Conservation (phyloP, 2,797 vertebrate species). For the Sebastiscus tertius region DNA sequence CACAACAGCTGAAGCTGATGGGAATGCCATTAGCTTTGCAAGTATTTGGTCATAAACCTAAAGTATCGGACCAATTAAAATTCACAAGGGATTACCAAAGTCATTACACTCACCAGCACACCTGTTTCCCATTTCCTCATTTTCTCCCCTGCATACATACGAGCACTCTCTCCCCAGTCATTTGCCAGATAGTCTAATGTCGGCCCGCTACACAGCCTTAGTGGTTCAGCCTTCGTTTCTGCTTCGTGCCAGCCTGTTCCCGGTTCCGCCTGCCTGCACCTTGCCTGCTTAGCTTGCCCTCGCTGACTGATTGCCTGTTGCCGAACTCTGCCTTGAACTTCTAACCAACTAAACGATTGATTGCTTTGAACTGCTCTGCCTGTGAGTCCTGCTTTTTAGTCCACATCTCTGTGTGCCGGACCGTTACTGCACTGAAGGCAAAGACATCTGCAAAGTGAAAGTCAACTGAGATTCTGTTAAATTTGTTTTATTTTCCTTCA, state of each 20-base stretch:
- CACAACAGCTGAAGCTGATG: neutral
- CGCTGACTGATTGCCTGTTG: slow-evolving; percentile 20
- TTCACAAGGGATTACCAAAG: neutral
- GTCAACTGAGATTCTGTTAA: neutral
- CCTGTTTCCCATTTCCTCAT: neutral
- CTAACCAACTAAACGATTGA: neutral
- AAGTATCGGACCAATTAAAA: neutral
- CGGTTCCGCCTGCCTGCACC: neutral
- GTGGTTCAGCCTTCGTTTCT: neutral
- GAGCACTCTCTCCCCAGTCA: neutral
- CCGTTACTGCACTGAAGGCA: neutral
- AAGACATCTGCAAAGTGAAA: neutral
- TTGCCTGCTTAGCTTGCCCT: neutral
- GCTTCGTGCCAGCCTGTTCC: neutral
- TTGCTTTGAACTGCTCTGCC: slow-evolving; percentile 10
- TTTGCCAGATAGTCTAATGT: neutral
- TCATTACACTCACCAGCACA: neutral
- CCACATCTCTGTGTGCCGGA: neutral
- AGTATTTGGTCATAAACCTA: neutral
- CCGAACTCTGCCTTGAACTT: slow-evolving; percentile 16
- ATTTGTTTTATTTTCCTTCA: neutral
- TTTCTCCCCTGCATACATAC: neutral
- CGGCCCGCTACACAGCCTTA: neutral
- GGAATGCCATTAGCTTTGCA: neutral
- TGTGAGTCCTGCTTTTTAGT: neutral